Percentiles rank a stretch among this genome's conserved stretches.
Conservation (phyloP, 2,113 vertebrate genomes). For the Ascaphus truei region DNA sequence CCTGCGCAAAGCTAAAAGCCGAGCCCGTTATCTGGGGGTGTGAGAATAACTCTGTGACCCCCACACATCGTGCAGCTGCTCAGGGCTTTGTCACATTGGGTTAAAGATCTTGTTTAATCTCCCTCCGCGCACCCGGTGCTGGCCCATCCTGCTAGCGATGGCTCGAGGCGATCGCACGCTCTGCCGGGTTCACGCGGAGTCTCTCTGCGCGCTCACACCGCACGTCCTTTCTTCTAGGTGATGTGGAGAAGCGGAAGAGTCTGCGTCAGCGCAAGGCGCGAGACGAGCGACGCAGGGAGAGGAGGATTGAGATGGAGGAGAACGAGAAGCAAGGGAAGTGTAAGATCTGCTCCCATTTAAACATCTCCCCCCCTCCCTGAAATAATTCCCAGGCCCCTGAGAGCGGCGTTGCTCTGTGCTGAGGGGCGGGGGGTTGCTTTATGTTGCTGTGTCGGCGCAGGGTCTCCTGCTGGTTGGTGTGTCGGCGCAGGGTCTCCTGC, state of each 20-base stretch:
- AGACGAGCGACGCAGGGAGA: slow-evolving; percentile 89
- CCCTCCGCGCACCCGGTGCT: too few species aligned
- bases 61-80: too few species aligned
- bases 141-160: too few species aligned
- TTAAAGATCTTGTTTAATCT: too few species aligned
- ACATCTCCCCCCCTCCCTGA: too few species aligned
- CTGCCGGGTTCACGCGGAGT: not conserved
- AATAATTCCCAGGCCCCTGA: not conserved
- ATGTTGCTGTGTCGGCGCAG: not conserved
- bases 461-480: too few species aligned
- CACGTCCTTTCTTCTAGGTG: slow-evolving; percentile 64
- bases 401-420: not conserved
- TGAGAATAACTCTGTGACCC: too few species aligned
- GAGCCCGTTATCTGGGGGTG: too few species aligned
- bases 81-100: too few species aligned
- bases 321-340: slow-evolving; percentile 95
- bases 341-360: slow-evolving; percentile 64
- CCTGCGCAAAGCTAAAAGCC: too few species aligned
- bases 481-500: too few species aligned
- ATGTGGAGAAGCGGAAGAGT: slow-evolving; percentile 88
- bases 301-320: slow-evolving; percentile 93
- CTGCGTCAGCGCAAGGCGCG: slow-evolving; percentile 90
- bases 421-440: not conserved
- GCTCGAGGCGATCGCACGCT: not conserved
- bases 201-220: not conserved